phyloP scores from a whole-genome alignment of 35 echinoderm and acorn worm species.

The Ophioderma brevispina region DNA sequence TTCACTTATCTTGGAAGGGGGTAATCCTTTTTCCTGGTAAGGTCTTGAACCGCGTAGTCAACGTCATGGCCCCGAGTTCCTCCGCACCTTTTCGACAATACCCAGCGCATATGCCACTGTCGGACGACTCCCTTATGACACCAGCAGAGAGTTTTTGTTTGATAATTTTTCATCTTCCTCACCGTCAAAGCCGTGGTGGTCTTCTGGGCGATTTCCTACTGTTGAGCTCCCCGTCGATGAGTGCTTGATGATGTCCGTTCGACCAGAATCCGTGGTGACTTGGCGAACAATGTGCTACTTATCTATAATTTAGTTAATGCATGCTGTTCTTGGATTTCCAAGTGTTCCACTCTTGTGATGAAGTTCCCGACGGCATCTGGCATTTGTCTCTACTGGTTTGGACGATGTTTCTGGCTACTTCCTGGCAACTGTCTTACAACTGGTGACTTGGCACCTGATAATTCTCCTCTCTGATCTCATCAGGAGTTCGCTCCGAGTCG shows the following conservation, averaged over 20 bases:
- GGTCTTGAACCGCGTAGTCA: not conserved
- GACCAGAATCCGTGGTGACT: constrained; percentile 42
- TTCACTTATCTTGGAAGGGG: constrained; percentile 8
- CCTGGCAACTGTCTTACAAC: too few species aligned
- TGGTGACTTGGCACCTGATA: not conserved
- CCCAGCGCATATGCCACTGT: constrained; percentile 9
- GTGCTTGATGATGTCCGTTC: not conserved
- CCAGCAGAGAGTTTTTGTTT: not conserved
- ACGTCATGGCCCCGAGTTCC: constrained; percentile 13
- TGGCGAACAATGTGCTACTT: constrained; percentile 28
- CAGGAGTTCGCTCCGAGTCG: not conserved
- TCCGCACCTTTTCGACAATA: constrained; percentile 25
- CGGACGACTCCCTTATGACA: not conserved
- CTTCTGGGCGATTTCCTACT: not conserved
- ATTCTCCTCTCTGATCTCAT: not conserved
- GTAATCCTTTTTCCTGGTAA: constrained; percentile 20
- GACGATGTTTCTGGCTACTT: not conserved
- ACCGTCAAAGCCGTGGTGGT: not conserved
- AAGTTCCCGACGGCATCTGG: constrained; percentile 26
- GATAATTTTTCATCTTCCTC: constrained; percentile 22
- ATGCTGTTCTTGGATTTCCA: not conserved
- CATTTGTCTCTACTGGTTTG: not conserved
- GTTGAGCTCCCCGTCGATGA: not conserved
- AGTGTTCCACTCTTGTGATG: constrained; percentile 19
- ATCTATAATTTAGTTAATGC: not conserved